A percentile compares a stretch with the other conserved stretches of the same genome.
Evolutionary conservation across 1,140 invertebrate genomes (phyloP).

Genomic region (Gonatopus flavifemur): DNA sequence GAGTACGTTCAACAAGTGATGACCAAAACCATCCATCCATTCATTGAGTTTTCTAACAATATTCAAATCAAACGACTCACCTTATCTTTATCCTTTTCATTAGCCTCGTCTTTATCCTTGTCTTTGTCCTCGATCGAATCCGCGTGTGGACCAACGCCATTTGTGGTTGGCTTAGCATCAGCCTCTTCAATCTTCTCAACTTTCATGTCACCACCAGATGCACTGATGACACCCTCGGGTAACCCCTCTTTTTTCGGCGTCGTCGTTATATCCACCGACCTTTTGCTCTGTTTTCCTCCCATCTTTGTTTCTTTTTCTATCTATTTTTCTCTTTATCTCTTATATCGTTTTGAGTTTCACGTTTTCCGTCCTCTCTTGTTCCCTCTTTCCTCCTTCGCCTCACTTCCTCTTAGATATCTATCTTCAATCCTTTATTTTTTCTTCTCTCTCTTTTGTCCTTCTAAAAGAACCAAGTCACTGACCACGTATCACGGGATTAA

Average conservation of each 20-base stretch:
- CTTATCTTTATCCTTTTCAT: slow-evolving; percentile 63
- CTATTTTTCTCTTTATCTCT: slow-evolving; percentile 10
- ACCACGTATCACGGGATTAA: slow-evolving; percentile 16
- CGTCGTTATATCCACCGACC: slow-evolving; percentile 81
- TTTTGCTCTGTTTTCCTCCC: slow-evolving; percentile 82
- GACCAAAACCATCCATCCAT: not conserved
- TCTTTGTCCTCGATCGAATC: slow-evolving; percentile 64
- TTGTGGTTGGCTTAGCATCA: slow-evolving; percentile 68
- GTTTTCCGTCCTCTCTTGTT: slow-evolving; percentile 7
- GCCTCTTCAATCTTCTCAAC: slow-evolving; percentile 72
- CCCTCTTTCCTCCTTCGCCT: not conserved
- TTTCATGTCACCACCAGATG: slow-evolving; percentile 64
- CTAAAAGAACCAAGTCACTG: slow-evolving; percentile 15
- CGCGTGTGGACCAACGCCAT: slow-evolving; percentile 69
- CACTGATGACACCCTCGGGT: slow-evolving; percentile 60
- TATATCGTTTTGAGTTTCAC: no score
- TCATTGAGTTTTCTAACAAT: slow-evolving; percentile 2
- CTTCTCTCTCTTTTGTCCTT: slow-evolving; percentile 10
- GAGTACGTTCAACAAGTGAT: no score
- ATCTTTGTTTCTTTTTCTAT: slow-evolving; percentile 58
- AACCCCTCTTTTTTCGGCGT: slow-evolving; percentile 72
- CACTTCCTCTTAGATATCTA: not conserved
- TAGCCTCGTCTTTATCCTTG: slow-evolving; percentile 68
- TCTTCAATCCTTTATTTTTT: not conserved
- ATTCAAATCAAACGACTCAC: slow-evolving; percentile 23